Conservation (phyloP, 53 echinoderm and acorn worm species). For the Echinometra lucunter region DNA sequence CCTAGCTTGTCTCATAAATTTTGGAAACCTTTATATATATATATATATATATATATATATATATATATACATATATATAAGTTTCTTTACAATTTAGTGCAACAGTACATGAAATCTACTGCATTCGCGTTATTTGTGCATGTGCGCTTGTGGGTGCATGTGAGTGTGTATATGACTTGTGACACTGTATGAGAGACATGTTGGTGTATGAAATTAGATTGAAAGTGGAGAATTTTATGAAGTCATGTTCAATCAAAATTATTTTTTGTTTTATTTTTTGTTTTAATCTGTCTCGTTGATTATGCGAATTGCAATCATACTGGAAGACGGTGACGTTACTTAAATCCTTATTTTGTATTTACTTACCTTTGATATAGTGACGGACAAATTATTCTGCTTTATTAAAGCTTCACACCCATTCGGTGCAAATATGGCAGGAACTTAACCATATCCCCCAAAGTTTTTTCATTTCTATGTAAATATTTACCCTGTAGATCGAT, state of each 20-base stretch:
- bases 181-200: neutral
- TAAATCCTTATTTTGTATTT: neutral
- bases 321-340: neutral
- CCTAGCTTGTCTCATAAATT: no score
- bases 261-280: neutral
- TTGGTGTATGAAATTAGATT: neutral
- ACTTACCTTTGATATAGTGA: neutral
- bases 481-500: neutral
- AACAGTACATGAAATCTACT: neutral
- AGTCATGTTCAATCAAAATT: neutral
- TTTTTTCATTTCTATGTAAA: neutral
- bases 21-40: no score
- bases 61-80: no score
- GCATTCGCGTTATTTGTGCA: neutral
- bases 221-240: neutral
- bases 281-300: neutral
- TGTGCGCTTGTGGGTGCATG: neutral
- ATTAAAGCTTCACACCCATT: neutral
- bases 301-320: neutral
- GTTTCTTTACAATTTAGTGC: neutral
- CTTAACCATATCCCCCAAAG: neutral
- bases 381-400: neutral
- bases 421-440: slow-evolving; percentile 4
- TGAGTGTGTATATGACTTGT: neutral
- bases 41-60: no score